Base-by-base conservation (phyloP, 2,797 vertebrate species). In the Poeciliopsis gracilis region DNA sequence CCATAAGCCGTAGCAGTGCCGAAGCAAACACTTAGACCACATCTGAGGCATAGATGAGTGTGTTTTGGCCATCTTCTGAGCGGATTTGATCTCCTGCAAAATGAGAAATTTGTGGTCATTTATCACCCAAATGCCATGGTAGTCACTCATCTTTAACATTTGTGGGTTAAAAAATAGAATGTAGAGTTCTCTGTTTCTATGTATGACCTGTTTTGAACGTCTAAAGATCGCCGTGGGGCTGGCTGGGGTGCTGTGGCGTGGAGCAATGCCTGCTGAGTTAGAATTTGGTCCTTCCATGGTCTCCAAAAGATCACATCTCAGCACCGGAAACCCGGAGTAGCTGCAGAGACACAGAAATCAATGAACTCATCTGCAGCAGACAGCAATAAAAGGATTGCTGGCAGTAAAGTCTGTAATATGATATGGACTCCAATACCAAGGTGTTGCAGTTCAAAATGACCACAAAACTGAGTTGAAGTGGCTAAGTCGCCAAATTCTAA, bases 11-110 rank as follows among this genome's bases (percentile, higher is more conserved):
- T 98, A 99, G 86, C 98, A 99, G 91, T 99, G 98, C 18, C 97
- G 96, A 73, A 99, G 91, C 33, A 99, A 95, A 93, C 98, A 99
- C 90, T 97, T 96, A 86, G 98, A 99, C 98, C 98, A 99, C 98
- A 99, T 97, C 90, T 99, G 97, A 75, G 98, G 98, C 89, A 99
- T 96, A 46, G 98, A 97, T 1, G 98, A 98, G 79, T 98, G 97
- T 51, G 96, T 97, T 93, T 97, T 98, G 23, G 98, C 98, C 90
- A 98, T 97, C 91, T 96, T 97, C 92, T 99, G 98, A 23, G 98
- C 97, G 49, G 96, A 97, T 91, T 96, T 97, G 75, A 99, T 99
- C 96, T 99, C 98, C 98, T 99, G 93, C 13, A 84, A 57, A 72
- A 55, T 59, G 67, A 59, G 73, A 28, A 51, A 84, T 16, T 77